phyloP scores from a whole-genome alignment of 2,113 vertebrate genomes.

The Semnornis frantzii region DNA sequence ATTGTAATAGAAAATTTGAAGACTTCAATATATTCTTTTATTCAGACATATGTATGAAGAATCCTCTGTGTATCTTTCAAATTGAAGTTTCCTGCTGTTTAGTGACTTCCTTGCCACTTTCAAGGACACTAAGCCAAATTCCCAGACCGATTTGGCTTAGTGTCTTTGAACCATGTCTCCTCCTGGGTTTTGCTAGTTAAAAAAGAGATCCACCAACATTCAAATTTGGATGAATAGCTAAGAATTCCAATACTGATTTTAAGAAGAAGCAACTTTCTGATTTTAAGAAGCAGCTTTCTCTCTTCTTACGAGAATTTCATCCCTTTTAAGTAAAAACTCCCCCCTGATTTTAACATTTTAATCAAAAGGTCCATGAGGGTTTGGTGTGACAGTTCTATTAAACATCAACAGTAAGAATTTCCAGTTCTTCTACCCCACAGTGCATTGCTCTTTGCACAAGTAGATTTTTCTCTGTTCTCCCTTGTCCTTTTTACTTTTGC shows the following conservation, averaged over 20 bases:
- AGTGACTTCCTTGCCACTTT: neutral
- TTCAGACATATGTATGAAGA: neutral
- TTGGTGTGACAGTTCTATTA: neutral
- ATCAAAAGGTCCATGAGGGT: neutral
- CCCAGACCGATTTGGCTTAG: fast-evolving
- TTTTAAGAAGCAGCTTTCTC: neutral
- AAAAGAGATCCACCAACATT: neutral
- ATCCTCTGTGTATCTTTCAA: neutral
- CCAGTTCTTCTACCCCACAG: neutral
- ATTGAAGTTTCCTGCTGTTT: neutral
- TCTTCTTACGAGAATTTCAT: neutral
- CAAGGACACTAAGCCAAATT: too few relatives aligned
- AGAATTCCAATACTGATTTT: neutral
- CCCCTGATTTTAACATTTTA: neutral
- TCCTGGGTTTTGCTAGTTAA: neutral
- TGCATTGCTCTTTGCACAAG: neutral
- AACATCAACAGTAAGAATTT: neutral
- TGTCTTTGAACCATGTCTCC: neutral
- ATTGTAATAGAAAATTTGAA: neutral
- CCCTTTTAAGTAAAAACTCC: neutral
- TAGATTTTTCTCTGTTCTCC: neutral
- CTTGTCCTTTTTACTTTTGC: neutral
- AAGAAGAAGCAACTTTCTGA: neutral
- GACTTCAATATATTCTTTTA: neutral
- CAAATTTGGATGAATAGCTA: neutral